Conservation (phyloP, 2,888 invertebrate genomes). For the Andrena dorsata region DNA sequence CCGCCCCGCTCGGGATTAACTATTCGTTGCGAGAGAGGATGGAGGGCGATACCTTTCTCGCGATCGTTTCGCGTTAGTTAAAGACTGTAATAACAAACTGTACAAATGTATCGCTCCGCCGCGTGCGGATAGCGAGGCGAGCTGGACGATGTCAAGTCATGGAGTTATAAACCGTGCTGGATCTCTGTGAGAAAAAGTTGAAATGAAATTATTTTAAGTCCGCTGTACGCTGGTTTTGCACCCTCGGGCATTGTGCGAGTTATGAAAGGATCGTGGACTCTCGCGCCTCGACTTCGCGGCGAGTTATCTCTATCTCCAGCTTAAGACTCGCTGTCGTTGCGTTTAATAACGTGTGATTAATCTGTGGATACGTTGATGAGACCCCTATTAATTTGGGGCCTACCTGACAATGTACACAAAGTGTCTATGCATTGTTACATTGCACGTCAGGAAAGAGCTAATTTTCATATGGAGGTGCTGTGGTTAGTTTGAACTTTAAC, state of each 20-base stretch:
- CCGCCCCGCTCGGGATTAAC: slow-evolving; percentile 33
- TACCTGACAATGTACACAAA: neutral
- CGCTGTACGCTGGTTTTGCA: slow-evolving; percentile 41
- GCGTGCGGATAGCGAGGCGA: neutral
- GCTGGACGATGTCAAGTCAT: slow-evolving; percentile 26
- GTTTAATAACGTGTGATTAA: neutral
- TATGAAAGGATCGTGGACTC: slow-evolving; percentile 39
- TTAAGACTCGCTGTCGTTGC: slow-evolving; percentile 19
- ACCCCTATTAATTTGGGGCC: neutral
- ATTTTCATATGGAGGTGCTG: neutral
- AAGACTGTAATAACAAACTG: neutral
- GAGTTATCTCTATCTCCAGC: slow-evolving; percentile 14
- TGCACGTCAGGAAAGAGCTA: neutral
- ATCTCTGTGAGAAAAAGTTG: slow-evolving; percentile 67
- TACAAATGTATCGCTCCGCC: neutral
- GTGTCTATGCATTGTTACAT: neutral
- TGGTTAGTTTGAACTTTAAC: neutral
- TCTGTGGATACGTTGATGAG: neutral
- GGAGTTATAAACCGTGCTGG: slow-evolving; percentile 53
- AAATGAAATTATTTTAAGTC: slow-evolving; percentile 77
- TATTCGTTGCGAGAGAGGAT: slow-evolving; percentile 12
- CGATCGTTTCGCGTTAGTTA: slow-evolving; percentile 10
- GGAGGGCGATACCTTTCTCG: slow-evolving; percentile 9
- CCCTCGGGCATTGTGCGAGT: slow-evolving; percentile 36
- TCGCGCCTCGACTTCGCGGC: slow-evolving; percentile 8